Conservation (phyloP, 2,797 vertebrate genomes). For the Sarcophilus harrisii region DNA sequence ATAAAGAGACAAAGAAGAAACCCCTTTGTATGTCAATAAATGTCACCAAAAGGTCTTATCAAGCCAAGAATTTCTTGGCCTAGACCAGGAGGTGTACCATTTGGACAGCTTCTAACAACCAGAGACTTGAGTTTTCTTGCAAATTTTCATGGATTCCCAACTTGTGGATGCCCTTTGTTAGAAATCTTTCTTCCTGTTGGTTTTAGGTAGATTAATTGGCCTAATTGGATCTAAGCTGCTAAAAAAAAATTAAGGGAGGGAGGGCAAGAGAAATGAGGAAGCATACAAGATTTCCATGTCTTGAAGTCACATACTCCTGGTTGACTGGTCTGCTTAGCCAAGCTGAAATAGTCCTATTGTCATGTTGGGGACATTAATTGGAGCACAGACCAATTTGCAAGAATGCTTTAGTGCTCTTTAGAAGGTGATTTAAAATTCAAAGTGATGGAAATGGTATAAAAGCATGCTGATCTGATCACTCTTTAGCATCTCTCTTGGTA, state of each 20-base stretch:
- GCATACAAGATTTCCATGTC: conserved; percentile 86
- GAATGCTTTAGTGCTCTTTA: conserved; percentile 97
- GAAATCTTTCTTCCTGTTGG: conserved; percentile 80
- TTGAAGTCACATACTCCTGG: conserved; percentile 92
- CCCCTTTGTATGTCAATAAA: conserved; percentile 72
- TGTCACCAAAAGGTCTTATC: conserved; percentile 68
- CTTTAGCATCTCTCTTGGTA: conserved; percentile 88
- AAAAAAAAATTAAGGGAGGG: conserved; percentile 68
- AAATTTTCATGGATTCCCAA: conserved; percentile 73
- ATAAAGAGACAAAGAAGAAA: conserved; percentile 80
- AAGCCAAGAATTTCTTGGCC: conserved; percentile 64
- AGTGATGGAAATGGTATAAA: conserved; percentile 96
- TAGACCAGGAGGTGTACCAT: conserved; percentile 53
- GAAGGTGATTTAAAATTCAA: conserved; percentile 98
- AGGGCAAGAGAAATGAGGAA: conserved; percentile 81
- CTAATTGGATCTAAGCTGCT: conserved; percentile 89
- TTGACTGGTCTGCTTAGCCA: conserved; percentile 94
- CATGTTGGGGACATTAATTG: conserved; percentile 97
- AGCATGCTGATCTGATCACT: conserved; percentile 95
- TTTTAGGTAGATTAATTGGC: conserved; percentile 86
- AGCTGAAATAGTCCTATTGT: conserved; percentile 95
- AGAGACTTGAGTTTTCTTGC: conserved; percentile 26
- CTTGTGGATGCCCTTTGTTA: conserved; percentile 79
- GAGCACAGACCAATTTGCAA: conserved; percentile 97
- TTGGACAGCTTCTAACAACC: conserved; percentile 60